A percentile compares a stretch with the other conserved stretches of the same genome.
Evolutionary conservation across 1,140 invertebrate species (phyloP).

Genomic region (Listronotus bonariensis): DNA sequence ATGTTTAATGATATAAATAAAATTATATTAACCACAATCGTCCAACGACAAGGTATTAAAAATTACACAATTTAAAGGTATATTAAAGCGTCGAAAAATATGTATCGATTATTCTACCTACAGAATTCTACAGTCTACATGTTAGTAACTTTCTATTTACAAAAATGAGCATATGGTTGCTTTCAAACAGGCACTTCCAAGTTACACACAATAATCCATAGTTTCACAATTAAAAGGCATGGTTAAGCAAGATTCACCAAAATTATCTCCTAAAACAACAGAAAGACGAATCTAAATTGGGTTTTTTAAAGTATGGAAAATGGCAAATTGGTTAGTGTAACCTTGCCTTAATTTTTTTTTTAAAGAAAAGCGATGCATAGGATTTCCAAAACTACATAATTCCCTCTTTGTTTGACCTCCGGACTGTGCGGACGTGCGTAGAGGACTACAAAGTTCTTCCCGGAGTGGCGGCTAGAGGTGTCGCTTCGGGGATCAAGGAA

Average conservation of each 20-base stretch:
- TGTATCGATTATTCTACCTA: conserved; percentile 19
- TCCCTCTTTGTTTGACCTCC: too few relatives aligned
- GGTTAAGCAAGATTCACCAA: neutral
- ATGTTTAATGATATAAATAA: conserved; percentile 23
- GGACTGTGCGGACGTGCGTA: too few relatives aligned
- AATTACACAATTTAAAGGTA: conserved; percentile 28
- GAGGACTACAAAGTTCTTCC: too few relatives aligned
- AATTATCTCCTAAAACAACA: too few relatives aligned
- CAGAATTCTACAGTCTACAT: conserved; percentile 10
- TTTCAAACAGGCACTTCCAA: conserved; percentile 20
- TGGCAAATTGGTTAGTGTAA: too few relatives aligned
- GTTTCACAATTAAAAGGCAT: neutral
- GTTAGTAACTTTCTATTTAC: conserved; percentile 25
- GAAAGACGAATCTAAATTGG: too few relatives aligned
- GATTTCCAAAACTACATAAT: too few relatives aligned
- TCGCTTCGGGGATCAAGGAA: too few relatives aligned
- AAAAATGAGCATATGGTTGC: conserved; percentile 22
- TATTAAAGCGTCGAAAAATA: conserved; percentile 31
- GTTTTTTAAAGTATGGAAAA: too few relatives aligned
- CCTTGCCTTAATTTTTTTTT: too few relatives aligned
- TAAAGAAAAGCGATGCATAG: too few relatives aligned
- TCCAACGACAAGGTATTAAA: conserved; percentile 23
- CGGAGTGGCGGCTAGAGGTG: too few relatives aligned
- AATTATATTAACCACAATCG: conserved; percentile 16
- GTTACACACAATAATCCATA: neutral